Conservation (phyloP, 1,140 invertebrate species). For the Lasaia peninsularis region DNA sequence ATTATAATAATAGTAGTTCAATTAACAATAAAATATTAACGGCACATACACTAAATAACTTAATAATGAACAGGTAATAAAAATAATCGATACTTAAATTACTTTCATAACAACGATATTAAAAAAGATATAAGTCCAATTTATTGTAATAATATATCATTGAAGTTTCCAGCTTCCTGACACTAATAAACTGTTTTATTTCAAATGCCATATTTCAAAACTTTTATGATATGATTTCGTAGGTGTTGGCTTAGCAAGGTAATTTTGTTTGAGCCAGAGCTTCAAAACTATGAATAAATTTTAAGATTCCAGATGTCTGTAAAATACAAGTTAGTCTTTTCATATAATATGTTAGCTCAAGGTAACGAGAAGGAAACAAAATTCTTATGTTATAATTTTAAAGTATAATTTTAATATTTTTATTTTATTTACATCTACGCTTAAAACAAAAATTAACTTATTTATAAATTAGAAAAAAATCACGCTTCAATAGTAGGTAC, state of each 20-base stretch:
- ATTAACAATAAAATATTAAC: too few relatives aligned
- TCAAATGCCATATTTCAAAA: slow-evolving; percentile 34
- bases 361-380: too few relatives aligned
- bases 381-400: too few relatives aligned
- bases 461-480: too few relatives aligned
- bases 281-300: neutral
- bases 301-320: neutral
- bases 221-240: slow-evolving; percentile 32
- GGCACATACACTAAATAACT: too few relatives aligned
- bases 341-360: too few relatives aligned
- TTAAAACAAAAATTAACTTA: too few relatives aligned
- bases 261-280: slow-evolving; percentile 17
- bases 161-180: slow-evolving; percentile 16
- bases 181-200: slow-evolving; percentile 30
- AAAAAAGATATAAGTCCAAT: neutral
- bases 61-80: neutral
- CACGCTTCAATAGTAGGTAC: too few relatives aligned
- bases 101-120: neutral
- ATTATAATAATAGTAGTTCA: too few relatives aligned
- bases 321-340: too few relatives aligned
- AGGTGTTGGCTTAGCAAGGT: slow-evolving; percentile 28
- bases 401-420: too few relatives aligned
- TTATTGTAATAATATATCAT: slow-evolving; percentile 7
- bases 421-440: too few relatives aligned
- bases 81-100: neutral